Conservation (phyloP, 2,888 invertebrate genomes). For the Lasioglossum leucozonium region DNA sequence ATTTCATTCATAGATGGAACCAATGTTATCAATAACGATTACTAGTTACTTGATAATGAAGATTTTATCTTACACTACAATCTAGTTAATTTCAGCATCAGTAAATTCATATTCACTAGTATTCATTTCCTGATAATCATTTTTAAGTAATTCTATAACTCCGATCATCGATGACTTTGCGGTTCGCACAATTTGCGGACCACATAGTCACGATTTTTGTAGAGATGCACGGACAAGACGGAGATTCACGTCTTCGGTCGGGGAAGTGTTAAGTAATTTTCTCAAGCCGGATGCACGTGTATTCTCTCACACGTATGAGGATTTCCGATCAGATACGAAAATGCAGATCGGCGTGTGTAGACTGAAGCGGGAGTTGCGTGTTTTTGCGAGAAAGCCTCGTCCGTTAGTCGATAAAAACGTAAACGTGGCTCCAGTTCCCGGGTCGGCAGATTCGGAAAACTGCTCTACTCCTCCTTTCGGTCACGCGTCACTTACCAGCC, state of each 20-base stretch:
- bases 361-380: conserved; percentile 30
- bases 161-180: too few relatives aligned
- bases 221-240: too few relatives aligned
- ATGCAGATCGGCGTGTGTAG: conserved; percentile 21
- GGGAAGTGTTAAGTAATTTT: neutral
- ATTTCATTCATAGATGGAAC: too few relatives aligned
- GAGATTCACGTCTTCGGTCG: neutral
- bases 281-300: neutral
- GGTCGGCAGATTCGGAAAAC: conserved; percentile 49
- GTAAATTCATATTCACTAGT: too few relatives aligned
- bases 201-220: too few relatives aligned
- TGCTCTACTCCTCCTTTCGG: conserved; percentile 46
- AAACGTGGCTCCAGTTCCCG: conserved; percentile 25
- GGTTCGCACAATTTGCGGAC: too few relatives aligned
- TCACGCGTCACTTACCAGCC: conserved; percentile 56
- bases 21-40: too few relatives aligned
- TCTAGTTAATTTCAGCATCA: too few relatives aligned
- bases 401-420: conserved; percentile 46
- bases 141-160: too few relatives aligned
- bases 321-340: conserved; percentile 12
- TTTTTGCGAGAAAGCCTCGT: conserved; percentile 31
- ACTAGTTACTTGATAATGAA: too few relatives aligned
- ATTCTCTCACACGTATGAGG: neutral
- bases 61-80: too few relatives aligned
- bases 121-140: too few relatives aligned